These are phyloP conservation scores for Drosophila jambulina DNA, from an alignment of 1,140 invertebrate genomes.

Conservation along the genomic window DNA sequence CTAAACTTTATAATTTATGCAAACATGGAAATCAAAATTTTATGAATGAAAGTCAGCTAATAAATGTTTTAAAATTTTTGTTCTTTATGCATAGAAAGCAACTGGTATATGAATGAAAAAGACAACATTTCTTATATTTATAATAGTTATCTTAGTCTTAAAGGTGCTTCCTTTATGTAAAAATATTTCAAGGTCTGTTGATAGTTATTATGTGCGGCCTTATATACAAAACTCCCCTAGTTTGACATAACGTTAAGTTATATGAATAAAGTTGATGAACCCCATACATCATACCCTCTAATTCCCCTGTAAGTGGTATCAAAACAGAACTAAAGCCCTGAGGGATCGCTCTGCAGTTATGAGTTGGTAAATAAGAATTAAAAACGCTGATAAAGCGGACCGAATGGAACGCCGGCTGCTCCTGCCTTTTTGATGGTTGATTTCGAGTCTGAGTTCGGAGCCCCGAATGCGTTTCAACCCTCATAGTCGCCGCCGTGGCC, in stretches of 20 bases:
- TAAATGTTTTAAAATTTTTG: neutral
- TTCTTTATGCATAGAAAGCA: neutral
- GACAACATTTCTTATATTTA: neutral
- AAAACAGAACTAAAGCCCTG: conserved; percentile 21
- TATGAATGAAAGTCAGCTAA: neutral
- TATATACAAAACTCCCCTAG: conserved; percentile 12
- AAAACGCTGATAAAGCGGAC: conserved; percentile 73
- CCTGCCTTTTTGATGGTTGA: conserved; percentile 34
- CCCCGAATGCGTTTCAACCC: conserved; percentile 70
- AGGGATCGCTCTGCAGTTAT: conserved; percentile 52
- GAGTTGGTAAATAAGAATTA: conserved; percentile 78
- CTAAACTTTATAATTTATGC: neutral
- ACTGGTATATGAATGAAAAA: conserved; percentile 5
- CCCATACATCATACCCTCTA: conserved; percentile 19
- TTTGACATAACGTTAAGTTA: neutral
- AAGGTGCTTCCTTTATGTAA: neutral
- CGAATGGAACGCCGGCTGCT: conserved; percentile 67
- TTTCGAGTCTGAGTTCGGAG: conserved; percentile 18
- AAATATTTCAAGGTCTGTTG: neutral
- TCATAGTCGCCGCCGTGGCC: conserved; percentile 3
- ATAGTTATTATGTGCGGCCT: neutral
- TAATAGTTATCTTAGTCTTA: neutral
- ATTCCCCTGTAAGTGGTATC: conserved; percentile 24
- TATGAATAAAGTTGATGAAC: conserved; percentile 7
- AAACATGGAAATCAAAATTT: neutral